A percentile compares a stretch with the other conserved stretches of the same genome.
Conservation (phyloP, 2,888 invertebrate genomes). For the Eristalis tenax region DNA sequence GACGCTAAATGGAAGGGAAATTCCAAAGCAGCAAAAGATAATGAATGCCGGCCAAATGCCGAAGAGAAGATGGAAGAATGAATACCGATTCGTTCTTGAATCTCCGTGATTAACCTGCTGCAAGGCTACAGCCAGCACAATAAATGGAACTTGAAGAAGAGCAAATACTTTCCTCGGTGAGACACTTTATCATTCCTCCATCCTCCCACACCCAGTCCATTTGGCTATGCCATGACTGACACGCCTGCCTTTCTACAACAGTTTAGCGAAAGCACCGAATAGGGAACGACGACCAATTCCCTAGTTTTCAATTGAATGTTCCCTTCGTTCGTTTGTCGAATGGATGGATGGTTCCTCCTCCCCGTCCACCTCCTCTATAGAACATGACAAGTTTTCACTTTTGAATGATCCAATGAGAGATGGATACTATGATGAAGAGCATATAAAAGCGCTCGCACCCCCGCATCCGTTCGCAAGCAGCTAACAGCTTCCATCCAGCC, state of each 20-base stretch:
- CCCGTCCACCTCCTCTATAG: not conserved
- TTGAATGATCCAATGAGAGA: slow-evolving; percentile 58
- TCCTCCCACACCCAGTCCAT: not conserved
- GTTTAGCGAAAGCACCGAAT: not conserved
- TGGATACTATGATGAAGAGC: slow-evolving; percentile 44
- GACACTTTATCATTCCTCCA: not conserved
- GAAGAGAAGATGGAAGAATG: not conserved
- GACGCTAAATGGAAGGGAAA: not conserved
- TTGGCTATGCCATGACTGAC: not conserved
- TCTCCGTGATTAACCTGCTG: not conserved
- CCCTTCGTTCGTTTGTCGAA: not conserved
- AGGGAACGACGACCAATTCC: not conserved
- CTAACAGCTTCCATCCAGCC: not conserved
- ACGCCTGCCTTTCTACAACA: not conserved
- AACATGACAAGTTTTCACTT: slow-evolving; percentile 54
- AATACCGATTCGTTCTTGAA: not conserved
- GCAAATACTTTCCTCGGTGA: not conserved
- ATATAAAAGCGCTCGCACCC: slow-evolving; percentile 11
- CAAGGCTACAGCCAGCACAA: not conserved
- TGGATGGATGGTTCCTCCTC: not conserved
- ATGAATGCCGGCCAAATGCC: not conserved
- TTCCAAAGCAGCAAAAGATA: not conserved
- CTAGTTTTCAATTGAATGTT: not conserved
- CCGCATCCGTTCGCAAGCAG: not conserved
- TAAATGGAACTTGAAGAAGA: not conserved